Percentiles rank a stretch among this genome's conserved stretches.
Conservation (phyloP, 2,888 invertebrate species). For the Leucophora obtusa region DNA sequence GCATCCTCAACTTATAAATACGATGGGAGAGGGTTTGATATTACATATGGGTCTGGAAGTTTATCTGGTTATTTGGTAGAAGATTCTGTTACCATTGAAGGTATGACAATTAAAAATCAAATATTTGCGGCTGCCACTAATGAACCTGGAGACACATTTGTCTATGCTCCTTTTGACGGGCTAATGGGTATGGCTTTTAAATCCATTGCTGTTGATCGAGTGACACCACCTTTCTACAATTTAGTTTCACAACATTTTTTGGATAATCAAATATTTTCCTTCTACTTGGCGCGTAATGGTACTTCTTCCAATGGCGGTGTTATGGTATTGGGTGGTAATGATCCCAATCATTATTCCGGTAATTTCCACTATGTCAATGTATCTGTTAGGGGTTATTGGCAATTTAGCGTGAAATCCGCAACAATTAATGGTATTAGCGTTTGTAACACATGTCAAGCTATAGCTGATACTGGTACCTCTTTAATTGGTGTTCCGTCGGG, state of each 20-base stretch:
- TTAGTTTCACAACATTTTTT: constrained; percentile 89
- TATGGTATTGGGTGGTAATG: constrained; percentile 94
- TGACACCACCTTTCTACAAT: constrained; percentile 93
- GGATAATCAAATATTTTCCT: constrained; percentile 89
- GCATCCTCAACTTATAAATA: constrained; percentile 89
- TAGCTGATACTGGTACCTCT: constrained; percentile 97
- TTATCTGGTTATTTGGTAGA: constrained; percentile 95
- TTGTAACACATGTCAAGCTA: constrained; percentile 90
- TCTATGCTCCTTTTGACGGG: constrained; percentile 98
- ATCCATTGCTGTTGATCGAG: constrained; percentile 90
- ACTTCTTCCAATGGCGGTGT: constrained; percentile 86
- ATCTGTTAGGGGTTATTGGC: constrained; percentile 93
- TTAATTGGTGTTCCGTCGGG: constrained; percentile 91
- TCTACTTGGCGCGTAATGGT: constrained; percentile 90
- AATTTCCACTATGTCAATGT: constrained; percentile 85
- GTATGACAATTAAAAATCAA: constrained; percentile 85
- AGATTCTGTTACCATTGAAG: constrained; percentile 87
- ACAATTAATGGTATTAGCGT: constrained; percentile 80
- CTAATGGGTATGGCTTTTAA: constrained; percentile 95
- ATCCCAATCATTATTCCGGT: constrained; percentile 89
- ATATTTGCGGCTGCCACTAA: constrained; percentile 95
- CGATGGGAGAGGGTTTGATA: constrained; percentile 93
- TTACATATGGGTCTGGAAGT: constrained; percentile 96
- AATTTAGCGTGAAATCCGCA: constrained; percentile 90
- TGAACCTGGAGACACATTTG: constrained; percentile 95